A percentile compares a stretch with the other conserved stretches of the same genome.
phyloP scores from a whole-genome alignment of 2,888 invertebrate species.

The Atethmia centrago region DNA sequence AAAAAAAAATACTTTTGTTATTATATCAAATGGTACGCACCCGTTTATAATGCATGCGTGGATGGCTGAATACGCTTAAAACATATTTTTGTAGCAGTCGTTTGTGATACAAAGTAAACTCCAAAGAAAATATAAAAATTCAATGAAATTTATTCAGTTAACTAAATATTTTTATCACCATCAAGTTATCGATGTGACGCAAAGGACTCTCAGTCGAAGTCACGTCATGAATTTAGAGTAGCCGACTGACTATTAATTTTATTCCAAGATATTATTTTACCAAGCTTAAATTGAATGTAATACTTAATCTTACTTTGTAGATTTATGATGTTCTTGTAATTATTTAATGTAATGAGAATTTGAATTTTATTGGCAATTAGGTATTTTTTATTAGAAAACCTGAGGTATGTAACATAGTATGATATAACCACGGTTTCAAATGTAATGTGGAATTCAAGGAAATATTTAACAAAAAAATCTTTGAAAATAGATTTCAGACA shows the following conservation, averaged over 20 bases:
- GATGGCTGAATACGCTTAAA: too few relatives aligned
- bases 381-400: slow-evolving; percentile 24
- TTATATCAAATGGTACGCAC: too few relatives aligned
- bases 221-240: slow-evolving; percentile 59
- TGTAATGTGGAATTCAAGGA: not conserved
- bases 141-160: not conserved
- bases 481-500: not conserved
- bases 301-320: slow-evolving; percentile 46
- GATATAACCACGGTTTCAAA: not conserved
- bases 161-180: slow-evolving; percentile 27
- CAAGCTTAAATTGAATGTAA: slow-evolving; percentile 54
- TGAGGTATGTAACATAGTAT: not conserved
- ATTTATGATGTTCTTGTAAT: slow-evolving; percentile 51
- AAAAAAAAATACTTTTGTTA: too few relatives aligned
- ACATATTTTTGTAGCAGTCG: too few relatives aligned
- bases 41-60: too few relatives aligned
- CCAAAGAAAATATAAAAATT: not conserved
- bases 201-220: slow-evolving; percentile 22
- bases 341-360: slow-evolving; percentile 32
- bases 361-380: slow-evolving; percentile 29
- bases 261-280: slow-evolving; percentile 59
- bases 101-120: not conserved
- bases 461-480: not conserved
- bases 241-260: slow-evolving; percentile 51
- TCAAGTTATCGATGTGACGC: slow-evolving; percentile 43